Conservation (phyloP, 2,113 vertebrate species). For the Protomyctophum bolini region DNA sequence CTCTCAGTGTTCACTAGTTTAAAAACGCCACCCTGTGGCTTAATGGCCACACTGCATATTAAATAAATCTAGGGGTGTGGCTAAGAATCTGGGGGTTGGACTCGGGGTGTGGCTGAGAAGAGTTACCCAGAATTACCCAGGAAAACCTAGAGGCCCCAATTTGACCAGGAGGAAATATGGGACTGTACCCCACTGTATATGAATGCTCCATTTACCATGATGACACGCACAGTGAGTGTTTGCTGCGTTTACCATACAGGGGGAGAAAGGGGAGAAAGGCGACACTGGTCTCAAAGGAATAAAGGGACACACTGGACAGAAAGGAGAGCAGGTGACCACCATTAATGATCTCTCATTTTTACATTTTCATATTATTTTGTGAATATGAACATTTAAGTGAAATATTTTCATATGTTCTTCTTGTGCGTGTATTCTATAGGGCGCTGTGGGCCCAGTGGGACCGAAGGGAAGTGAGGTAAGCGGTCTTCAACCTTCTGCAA, state of each 20-base stretch:
- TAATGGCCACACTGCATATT: no score
- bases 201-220: no score
- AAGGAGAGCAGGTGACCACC: slow-evolving; percentile 78
- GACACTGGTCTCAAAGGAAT: slow-evolving; percentile 71
- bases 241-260: slow-evolving; percentile 56
- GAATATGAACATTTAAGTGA: no score
- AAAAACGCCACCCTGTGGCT: no score
- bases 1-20: no score
- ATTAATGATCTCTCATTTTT: background rate
- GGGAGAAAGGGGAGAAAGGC: slow-evolving; percentile 77
- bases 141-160: no score
- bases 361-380: background rate
- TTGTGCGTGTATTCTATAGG: slow-evolving; percentile 56
- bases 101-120: no score
- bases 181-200: no score
- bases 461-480: slow-evolving; percentile 78
- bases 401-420: background rate
- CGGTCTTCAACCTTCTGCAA: background rate
- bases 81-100: no score
- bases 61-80: no score
- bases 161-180: no score
- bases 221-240: background rate
- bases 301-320: slow-evolving; percentile 80
- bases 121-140: no score
- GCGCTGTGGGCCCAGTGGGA: slow-evolving; percentile 73